A percentile compares a stretch with the other conserved stretches of the same genome.
Conservation (phyloP, 1,140 invertebrate species). For the Bombus vancouverensis region DNA sequence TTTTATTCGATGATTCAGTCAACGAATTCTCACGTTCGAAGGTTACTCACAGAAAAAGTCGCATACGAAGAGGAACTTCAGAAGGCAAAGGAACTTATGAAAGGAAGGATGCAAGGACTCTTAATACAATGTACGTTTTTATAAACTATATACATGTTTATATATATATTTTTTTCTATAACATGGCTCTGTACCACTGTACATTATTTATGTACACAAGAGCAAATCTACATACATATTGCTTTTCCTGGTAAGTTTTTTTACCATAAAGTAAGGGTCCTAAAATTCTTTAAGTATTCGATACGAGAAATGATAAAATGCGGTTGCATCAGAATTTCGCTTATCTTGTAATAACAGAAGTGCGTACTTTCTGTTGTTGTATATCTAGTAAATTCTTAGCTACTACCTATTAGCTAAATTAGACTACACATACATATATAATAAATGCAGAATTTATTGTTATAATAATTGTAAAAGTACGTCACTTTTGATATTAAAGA, state of each 20-base stretch:
- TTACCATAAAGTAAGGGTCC: conserved; percentile 49
- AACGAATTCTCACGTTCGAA: conserved; percentile 93
- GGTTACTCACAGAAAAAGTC: conserved; percentile 92
- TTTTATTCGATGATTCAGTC: conserved; percentile 98
- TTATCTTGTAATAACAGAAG: conserved; percentile 19
- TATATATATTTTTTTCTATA: conserved; percentile 45
- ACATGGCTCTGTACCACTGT: conserved; percentile 62
- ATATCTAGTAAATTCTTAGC: conserved; percentile 28
- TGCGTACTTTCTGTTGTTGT: conserved; percentile 30
- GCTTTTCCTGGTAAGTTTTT: conserved; percentile 79
- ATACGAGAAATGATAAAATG: conserved; percentile 49
- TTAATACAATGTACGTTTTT: conserved; percentile 92
- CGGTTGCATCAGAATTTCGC: conserved; percentile 35
- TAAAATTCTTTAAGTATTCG: conserved; percentile 47
- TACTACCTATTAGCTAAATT: not conserved
- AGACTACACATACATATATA: not conserved
- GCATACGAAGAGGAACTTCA: conserved; percentile 93
- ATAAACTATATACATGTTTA: conserved; percentile 40
- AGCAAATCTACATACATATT: conserved; percentile 72
- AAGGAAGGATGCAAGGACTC: conserved; percentile 91
- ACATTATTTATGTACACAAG: conserved; percentile 70
- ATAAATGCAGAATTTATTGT: conserved; percentile 52
- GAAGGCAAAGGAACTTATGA: conserved; percentile 90
- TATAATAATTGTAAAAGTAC: conserved; percentile 56
- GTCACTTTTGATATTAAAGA: conserved; percentile 56